Base-by-base conservation (phyloP, 2,888 invertebrate genomes). In the Oligia fasciuncula region DNA sequence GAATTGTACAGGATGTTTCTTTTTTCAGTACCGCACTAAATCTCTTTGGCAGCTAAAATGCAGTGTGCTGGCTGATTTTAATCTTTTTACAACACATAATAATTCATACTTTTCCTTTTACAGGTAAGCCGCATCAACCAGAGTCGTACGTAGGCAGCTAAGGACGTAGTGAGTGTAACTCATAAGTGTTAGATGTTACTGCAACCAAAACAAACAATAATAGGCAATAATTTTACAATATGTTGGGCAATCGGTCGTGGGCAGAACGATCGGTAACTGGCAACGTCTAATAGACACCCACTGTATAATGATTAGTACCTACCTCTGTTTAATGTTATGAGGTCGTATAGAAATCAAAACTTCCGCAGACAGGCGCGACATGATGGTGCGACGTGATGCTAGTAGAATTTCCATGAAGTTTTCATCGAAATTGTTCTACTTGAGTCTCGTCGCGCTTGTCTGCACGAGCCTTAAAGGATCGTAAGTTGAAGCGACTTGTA, bases 251-350 rank as follows among this genome's bases (percentile, higher is more conserved):
- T 77, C 51, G 46, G 78, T 63, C 79, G 91, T 92, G 88, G 90
- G 92, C 69, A 76, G 85, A 76, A 70, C 77, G 81, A 89, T 88
- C 81, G 81, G 84, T 89, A 87, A 82, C 87, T 84, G 77, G 80
- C 85, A 87, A 88, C 86, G 51, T 88, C 89, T 91, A 91, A 92
- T 90, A 85, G 88, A 91, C 93, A 90, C 92, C 92, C 89, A 91
- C 91, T 79, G 66, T 67, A 74, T 78, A 83, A 17, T 57, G 51
- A 82, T 85, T 77, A 77, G 63, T 77, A 83, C 63, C 74, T 81
- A 79, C 71, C 76, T 81, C 62, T 62, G 23, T 69, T 63, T 75
- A 71, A 81, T 84, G 62, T 65, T 65, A 77, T 69, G 73, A 80
- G 87, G 75, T 80, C 70, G 74, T 77, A 62, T 69, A 68, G 43